Conservation (phyloP, 37 sponge, comb jelly and placozoan species). For the Aplysina aerophoba region DNA sequence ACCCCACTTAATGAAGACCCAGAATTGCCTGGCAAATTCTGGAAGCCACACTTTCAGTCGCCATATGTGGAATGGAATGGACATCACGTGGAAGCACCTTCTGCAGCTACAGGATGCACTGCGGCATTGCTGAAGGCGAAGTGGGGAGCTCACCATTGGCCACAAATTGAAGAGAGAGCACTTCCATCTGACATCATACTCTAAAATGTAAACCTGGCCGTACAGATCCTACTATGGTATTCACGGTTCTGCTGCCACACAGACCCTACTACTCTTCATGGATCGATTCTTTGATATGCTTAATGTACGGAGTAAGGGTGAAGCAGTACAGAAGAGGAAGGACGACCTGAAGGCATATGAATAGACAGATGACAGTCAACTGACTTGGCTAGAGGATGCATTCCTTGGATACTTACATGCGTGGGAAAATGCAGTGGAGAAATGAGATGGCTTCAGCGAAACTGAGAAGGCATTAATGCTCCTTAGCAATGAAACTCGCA, state of each 20-base stretch:
- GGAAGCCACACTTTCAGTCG: not conserved
- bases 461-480: constrained; percentile 4
- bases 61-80: constrained; percentile 24
- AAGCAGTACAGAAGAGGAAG: constrained; percentile 7
- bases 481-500: constrained; percentile 11
- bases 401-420: constrained; percentile 12
- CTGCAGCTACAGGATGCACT: constrained; percentile 13
- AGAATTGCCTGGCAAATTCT: not conserved
- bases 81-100: constrained; percentile 15
- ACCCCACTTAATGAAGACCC: constrained; percentile 7
- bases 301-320: constrained; percentile 8
- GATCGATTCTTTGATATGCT: constrained; percentile 31
- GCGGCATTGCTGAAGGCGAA: not conserved
- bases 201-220: constrained; percentile 29
- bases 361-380: constrained; percentile 18
- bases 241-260: constrained; percentile 15
- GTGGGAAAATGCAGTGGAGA: constrained; percentile 4
- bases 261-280: constrained; percentile 14
- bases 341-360: constrained; percentile 14
- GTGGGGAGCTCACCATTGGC: not conserved
- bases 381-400: constrained; percentile 23
- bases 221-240: constrained; percentile 15
- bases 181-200: constrained; percentile 14
- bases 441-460: not conserved
- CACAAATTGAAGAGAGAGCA: constrained; percentile 3